Conservation (phyloP, 2,888 invertebrate species). For the Himalopsyche japonica region DNA sequence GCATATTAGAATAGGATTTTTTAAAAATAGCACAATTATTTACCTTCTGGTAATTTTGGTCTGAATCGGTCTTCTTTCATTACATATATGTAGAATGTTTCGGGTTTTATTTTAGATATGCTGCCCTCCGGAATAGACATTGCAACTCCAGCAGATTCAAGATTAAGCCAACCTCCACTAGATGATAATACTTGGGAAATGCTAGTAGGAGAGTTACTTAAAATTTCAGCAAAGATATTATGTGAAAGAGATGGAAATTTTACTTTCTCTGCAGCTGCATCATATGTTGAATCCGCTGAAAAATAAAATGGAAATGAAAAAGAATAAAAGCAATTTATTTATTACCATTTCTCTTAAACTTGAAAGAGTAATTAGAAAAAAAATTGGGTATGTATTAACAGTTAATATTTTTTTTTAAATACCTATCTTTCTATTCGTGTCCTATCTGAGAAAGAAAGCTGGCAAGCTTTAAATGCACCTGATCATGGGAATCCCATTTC, state of each 20-base stretch:
- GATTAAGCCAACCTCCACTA: slow-evolving; percentile 65
- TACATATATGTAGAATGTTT: slow-evolving; percentile 88
- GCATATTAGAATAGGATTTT: no score
- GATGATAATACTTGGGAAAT: slow-evolving; percentile 51
- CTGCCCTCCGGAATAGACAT: slow-evolving; percentile 88
- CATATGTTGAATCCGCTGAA: slow-evolving; percentile 78
- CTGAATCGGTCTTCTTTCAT: slow-evolving; percentile 90
- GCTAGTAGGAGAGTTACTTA: slow-evolving; percentile 44
- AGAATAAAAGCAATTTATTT: slow-evolving; percentile 59
- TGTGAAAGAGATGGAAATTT: slow-evolving; percentile 59
- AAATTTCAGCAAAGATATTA: slow-evolving; percentile 43
- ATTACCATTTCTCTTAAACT: no score
- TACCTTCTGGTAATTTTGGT: slow-evolving; percentile 78
- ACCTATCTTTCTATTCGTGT: no score
- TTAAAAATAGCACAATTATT: background rate
- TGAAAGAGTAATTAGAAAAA: slow-evolving; percentile 43
- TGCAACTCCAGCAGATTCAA: slow-evolving; percentile 80
- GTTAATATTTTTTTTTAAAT: no score
- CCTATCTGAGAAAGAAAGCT: slow-evolving; percentile 42
- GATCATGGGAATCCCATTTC: no score
- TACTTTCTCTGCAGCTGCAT: slow-evolving; percentile 76
- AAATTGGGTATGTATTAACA: slow-evolving; percentile 76
- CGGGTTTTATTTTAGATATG: slow-evolving; percentile 76
- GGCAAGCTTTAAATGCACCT: no score
- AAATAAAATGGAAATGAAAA: slow-evolving; percentile 48